phyloP scores from a whole-genome alignment of 2,888 invertebrate genomes.

The Torymus texanus region DNA sequence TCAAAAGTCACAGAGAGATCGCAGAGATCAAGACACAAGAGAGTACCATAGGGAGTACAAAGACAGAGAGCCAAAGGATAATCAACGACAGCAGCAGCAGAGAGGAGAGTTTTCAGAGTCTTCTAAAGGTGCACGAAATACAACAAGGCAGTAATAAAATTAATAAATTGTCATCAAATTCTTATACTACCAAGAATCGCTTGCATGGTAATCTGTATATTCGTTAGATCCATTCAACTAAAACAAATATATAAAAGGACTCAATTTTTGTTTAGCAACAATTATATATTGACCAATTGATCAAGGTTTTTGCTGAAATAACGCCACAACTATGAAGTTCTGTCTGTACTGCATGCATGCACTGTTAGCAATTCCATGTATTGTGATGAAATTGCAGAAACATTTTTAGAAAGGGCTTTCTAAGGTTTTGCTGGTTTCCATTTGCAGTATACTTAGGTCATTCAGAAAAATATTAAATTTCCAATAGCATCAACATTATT shows the following conservation, averaged over 20 bases:
- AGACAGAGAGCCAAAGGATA: conserved; percentile 60
- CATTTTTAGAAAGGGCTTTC: conserved; percentile 34
- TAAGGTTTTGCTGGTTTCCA: conserved; percentile 28
- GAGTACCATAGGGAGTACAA: conserved; percentile 63
- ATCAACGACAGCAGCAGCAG: conserved; percentile 57
- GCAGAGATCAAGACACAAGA: conserved; percentile 62
- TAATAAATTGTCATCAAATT: conserved; percentile 36
- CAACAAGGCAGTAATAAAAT: conserved; percentile 49
- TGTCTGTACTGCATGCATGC: conserved; percentile 51
- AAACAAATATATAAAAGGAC: conserved; percentile 44
- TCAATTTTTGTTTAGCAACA: conserved; percentile 46
- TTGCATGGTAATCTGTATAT: conserved; percentile 55
- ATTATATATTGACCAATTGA: conserved; percentile 48
- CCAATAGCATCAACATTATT: conserved; percentile 7
- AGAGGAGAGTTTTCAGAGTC: conserved; percentile 59
- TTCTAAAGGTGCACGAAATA: conserved; percentile 59
- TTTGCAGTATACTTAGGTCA: conserved; percentile 24
- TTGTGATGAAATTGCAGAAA: conserved; percentile 31
- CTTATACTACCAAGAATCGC: conserved; percentile 52
- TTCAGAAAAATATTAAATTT: conserved; percentile 20
- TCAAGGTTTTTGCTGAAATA: conserved; percentile 32
- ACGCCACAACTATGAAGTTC: conserved; percentile 11
- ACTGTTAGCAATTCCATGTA: conserved; percentile 47
- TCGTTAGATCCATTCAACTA: conserved; percentile 51
- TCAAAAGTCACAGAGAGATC: conserved; percentile 67